phyloP scores from a whole-genome alignment of 2,113 vertebrate genomes.

The Fulica atra region DNA sequence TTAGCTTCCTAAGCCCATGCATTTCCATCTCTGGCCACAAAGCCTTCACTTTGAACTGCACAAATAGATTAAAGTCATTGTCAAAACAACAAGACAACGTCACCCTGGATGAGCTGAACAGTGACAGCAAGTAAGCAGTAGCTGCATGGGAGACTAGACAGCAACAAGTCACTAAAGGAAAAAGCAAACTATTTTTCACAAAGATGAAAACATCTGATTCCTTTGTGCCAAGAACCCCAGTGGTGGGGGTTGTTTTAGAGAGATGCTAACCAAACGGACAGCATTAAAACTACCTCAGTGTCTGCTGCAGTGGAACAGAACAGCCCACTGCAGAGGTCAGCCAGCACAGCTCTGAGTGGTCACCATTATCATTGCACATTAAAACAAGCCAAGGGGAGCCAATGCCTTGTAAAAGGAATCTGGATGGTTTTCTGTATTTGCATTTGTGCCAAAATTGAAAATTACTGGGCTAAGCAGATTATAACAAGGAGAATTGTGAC shows the following conservation, averaged over 20 bases:
- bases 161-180: neutral
- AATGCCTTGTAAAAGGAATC: neutral
- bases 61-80: slow-evolving; percentile 41
- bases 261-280: neutral
- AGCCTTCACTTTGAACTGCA: neutral
- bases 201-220: neutral
- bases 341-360: neutral
- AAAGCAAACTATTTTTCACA: neutral
- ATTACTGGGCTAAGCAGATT: neutral
- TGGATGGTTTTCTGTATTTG: neutral
- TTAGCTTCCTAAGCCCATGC: slow-evolving; percentile 7
- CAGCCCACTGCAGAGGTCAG: neutral
- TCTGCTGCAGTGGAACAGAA: neutral
- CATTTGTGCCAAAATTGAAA: neutral
- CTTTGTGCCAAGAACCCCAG: neutral
- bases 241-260: neutral
- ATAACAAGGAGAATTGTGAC: neutral
- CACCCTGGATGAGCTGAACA: neutral
- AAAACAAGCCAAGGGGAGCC: neutral
- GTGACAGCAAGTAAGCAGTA: neutral
- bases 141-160: neutral
- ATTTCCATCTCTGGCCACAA: neutral
- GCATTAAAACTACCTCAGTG: neutral
- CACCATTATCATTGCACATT: neutral
- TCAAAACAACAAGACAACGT: slow-evolving; percentile 26